Evolutionary conservation across 2,113 vertebrate species (phyloP).

Genomic region (Calypte anna): DNA sequence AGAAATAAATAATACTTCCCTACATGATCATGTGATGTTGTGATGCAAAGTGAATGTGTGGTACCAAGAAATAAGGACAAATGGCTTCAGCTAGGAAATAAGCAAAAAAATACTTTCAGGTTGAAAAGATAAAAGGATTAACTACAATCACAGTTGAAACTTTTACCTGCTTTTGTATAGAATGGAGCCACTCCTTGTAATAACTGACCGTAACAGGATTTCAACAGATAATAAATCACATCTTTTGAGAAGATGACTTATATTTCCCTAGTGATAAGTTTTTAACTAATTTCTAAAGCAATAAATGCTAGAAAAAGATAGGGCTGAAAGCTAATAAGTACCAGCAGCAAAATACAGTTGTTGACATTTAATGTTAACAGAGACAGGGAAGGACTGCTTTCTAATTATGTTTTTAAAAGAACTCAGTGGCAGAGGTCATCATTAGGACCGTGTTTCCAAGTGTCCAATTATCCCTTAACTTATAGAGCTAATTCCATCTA

Average conservation of each 20-base stretch:
- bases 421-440: constrained; percentile 21
- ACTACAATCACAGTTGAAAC: not conserved
- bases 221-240: not conserved
- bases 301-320: constrained; percentile 14
- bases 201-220: not conserved
- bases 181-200: rapidly evolving
- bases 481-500: not conserved
- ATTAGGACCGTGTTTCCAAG: not conserved
- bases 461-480: not conserved
- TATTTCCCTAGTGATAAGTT: not conserved
- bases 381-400: not conserved
- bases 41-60: not conserved
- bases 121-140: not conserved
- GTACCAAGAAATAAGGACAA: not conserved
- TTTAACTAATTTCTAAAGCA: constrained; percentile 29
- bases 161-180: not conserved
- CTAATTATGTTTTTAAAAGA: not conserved
- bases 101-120: not conserved
- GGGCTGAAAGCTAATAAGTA: constrained; percentile 45
- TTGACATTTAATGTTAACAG: constrained; percentile 33
- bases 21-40: rapidly evolving
- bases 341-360: constrained; percentile 51
- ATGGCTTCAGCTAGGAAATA: not conserved
- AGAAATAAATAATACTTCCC: not conserved
- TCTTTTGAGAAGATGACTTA: not conserved